Conservation (phyloP, 2,113 vertebrate genomes). For the Patagioenas fasciata region DNA sequence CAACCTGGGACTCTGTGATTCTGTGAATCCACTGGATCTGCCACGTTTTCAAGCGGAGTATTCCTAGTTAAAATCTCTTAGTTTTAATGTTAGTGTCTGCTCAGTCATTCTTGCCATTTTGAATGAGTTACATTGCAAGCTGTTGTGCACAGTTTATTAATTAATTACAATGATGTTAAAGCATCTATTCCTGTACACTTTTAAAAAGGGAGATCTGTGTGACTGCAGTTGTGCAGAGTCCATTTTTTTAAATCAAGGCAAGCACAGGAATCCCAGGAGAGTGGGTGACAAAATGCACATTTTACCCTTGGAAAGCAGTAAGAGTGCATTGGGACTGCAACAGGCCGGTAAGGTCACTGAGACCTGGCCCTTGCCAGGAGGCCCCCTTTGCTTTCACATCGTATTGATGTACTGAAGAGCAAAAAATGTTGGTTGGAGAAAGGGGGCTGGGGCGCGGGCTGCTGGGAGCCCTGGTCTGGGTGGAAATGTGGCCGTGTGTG, state of each 20-base stretch:
- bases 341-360: neutral
- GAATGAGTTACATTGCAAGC: neutral
- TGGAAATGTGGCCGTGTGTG: neutral
- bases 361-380: neutral
- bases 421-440: accelerated
- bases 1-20: too few relatives aligned
- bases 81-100: neutral
- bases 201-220: neutral
- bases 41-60: neutral
- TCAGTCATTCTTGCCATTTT: neutral
- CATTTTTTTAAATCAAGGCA: neutral
- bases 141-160: neutral
- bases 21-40: neutral
- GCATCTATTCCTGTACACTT: neutral
- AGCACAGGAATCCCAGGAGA: neutral
- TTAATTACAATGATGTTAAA: neutral
- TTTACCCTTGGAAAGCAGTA: neutral
- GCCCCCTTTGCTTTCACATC: accelerated
- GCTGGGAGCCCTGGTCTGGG: neutral
- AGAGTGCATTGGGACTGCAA: accelerated
- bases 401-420: accelerated
- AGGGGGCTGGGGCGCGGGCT: accelerated
- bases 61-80: neutral
- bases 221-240: neutral
- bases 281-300: neutral